Conservation (phyloP, 2,113 vertebrate genomes). For the Macquaria australasica region DNA sequence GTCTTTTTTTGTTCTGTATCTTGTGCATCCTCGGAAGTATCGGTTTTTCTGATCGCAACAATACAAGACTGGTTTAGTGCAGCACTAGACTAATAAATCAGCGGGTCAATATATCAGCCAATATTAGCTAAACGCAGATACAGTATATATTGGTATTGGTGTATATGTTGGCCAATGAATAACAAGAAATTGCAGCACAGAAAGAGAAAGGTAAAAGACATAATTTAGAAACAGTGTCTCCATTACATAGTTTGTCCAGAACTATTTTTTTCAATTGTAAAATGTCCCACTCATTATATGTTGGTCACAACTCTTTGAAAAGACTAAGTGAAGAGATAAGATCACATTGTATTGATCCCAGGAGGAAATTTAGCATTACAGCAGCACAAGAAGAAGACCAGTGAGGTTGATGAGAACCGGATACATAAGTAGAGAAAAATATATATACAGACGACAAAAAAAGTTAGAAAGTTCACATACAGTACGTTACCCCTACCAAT, state of each 20-base stretch:
- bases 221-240: background rate
- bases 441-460: background rate
- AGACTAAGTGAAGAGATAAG: background rate
- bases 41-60: background rate
- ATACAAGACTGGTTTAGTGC: conserved; percentile 10
- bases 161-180: background rate
- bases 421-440: background rate
- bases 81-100: background rate
- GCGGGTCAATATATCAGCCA: background rate
- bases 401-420: background rate
- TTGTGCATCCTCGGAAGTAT: background rate
- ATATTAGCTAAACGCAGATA: background rate
- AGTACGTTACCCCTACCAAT: background rate
- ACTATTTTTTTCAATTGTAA: background rate
- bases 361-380: background rate
- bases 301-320: background rate
- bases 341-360: background rate
- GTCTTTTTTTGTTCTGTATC: background rate
- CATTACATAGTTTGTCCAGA: background rate
- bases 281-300: background rate
- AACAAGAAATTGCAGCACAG: background rate
- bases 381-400: background rate
- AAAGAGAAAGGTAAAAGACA: background rate
- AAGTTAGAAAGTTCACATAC: background rate
- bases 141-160: background rate